Base-by-base conservation (phyloP, 2,113 vertebrate species). In the Callocephalon fimbriatum region DNA sequence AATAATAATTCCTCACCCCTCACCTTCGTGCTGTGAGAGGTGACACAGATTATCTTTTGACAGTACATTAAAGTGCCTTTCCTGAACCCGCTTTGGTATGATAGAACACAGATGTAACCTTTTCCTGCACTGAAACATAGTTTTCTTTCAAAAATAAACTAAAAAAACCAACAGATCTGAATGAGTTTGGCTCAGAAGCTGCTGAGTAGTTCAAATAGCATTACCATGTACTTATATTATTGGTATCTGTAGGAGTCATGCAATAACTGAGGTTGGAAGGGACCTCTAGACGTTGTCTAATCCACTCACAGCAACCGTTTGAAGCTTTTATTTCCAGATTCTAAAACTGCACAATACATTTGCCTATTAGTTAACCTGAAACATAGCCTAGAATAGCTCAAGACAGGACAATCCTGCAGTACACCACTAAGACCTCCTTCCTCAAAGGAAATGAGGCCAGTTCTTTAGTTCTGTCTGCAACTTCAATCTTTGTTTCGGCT, bases 151-250 rank as follows among this genome's bases (percentile, higher is more conserved):
- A 86, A 70, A 48, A 12, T 0, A 29, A 44, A 7, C 5, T 1
- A 54, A 66, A 2, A 1, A 29, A 21, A 63, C 1, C 3, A 40
- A 38, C 1, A 37, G 3, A 45, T 51, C 42, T 31, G 1, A 4
- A 9, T 4, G 14, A 32, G 5, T 19, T 12, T 2, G 15, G 20
- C 38, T 67, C 56, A 87, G 65, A 40, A 70, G 68, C 35, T 73
- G 58, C n/a, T 44, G 38, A 71, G 21, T 6, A 4, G 40, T 50
- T 62, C 62, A 68, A 40, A 74, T 0, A 20, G 23, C 40, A 26
- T 76, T 7, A 20, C 15, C 37, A 4, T 13, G 14, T 16, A 15
- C 42, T 48, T 68, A 0, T 4, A 18, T 9, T 63, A 23, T 12
- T 63, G 44, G 21, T 31, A 5, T n/a, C 29, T 15, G 0, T 10